phyloP scores from a whole-genome alignment of 2,797 vertebrate genomes.

The Distichodus sexfasciatus region DNA sequence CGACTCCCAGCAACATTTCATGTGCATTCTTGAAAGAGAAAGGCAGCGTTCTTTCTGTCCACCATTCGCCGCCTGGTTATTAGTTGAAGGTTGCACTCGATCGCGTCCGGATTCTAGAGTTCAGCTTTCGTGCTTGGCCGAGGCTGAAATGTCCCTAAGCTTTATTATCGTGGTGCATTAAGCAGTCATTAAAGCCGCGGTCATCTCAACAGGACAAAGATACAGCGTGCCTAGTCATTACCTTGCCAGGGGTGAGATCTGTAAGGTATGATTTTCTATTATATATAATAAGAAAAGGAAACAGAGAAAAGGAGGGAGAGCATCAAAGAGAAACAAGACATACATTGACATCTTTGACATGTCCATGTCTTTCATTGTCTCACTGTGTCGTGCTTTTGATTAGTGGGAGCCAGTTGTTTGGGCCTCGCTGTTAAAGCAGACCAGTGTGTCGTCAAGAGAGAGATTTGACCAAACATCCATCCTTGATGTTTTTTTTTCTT shows the following conservation, averaged over 20 bases:
- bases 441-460: too few species aligned
- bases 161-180: conserved; percentile 3
- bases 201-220: background rate
- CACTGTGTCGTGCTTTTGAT: too few species aligned
- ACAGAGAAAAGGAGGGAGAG: background rate
- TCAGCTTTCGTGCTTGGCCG: background rate
- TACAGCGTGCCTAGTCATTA: too few species aligned
- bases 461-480: too few species aligned
- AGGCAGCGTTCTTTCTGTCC: conserved; percentile 30
- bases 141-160: conserved; percentile 22
- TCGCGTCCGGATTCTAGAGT: conserved; percentile 14
- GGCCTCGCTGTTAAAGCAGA: too few species aligned
- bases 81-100: conserved; percentile 22
- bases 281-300: background rate
- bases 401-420: too few species aligned
- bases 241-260: background rate
- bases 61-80: conserved; percentile 31
- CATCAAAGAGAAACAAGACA: conserved; percentile 5
- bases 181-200: conserved; percentile 1
- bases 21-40: conserved; percentile 42
- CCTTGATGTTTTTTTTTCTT: too few species aligned
- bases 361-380: too few species aligned
- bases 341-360: background rate
- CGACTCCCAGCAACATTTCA: conserved; percentile 45
- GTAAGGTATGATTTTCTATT: background rate